These are phyloP conservation scores for Escarpia spicata DNA, from an alignment of 2,888 invertebrate genomes.

Conservation along the genomic window DNA sequence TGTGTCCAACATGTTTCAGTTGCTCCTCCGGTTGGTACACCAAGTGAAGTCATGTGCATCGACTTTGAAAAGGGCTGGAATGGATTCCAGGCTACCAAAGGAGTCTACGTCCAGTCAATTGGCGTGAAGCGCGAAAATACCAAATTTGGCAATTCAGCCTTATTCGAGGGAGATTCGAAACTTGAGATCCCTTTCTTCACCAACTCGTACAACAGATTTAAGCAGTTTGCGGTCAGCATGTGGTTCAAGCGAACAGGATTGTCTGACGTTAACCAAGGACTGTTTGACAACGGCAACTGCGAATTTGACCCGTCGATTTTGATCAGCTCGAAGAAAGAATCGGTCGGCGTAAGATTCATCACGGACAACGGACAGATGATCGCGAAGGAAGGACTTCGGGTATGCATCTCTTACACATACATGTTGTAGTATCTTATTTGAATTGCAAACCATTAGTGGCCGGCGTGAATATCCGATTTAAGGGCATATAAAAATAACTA, in stretches of 20 bases:
- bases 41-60: background rate
- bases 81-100: conserved; percentile 17
- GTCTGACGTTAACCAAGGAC: conserved; percentile 6
- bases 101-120: background rate
- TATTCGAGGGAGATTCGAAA: background rate
- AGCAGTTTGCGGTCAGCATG: background rate
- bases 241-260: conserved; percentile 8
- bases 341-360: background rate
- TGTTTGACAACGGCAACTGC: conserved; percentile 23
- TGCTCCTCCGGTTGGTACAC: background rate
- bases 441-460: background rate
- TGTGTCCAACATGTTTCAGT: background rate
- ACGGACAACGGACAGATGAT: background rate
- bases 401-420: background rate
- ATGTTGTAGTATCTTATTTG: background rate
- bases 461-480: background rate
- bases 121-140: background rate
- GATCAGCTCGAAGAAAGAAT: background rate
- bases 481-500: background rate
- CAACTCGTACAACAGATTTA: conserved; percentile 12
- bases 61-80: conserved; percentile 20
- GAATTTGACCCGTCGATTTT: background rate
- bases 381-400: background rate
- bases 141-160: background rate
- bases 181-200: conserved; percentile 17